Evolutionary conservation across 35 echinoderm and acorn worm species (phyloP).

Genomic region (Lytechinus variegatus): DNA sequence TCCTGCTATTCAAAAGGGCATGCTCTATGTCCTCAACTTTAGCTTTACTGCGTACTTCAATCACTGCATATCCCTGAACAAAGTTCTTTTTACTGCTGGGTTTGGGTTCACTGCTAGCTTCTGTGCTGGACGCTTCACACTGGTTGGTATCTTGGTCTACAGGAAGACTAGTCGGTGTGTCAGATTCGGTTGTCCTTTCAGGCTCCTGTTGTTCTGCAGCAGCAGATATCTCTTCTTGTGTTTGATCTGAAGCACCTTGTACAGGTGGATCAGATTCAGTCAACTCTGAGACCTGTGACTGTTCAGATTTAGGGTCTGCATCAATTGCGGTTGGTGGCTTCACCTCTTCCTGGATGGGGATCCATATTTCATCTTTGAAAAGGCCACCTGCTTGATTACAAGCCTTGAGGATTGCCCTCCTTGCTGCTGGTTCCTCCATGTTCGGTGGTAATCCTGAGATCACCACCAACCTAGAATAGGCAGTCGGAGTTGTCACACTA

Average conservation of each 20-base stretch:
- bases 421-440: constrained; percentile 64
- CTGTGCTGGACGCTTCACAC: not conserved
- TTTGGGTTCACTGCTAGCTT: constrained; percentile 28
- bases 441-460: constrained; percentile 75
- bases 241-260: not conserved
- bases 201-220: not conserved
- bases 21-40: constrained; percentile 75
- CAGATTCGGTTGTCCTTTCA: constrained; percentile 31
- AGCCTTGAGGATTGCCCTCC: constrained; percentile 62
- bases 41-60: constrained; percentile 76
- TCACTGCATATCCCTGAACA: constrained; percentile 75
- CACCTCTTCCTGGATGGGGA: constrained; percentile 67
- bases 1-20: constrained; percentile 68
- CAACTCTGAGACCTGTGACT: not conserved
- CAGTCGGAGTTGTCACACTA: constrained; percentile 42
- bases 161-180: not conserved
- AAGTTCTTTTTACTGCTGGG: constrained; percentile 31
- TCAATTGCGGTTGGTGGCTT: constrained; percentile 45
- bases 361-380: constrained; percentile 76
- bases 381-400: constrained; percentile 73
- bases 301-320: constrained; percentile 24
- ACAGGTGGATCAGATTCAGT: not conserved
- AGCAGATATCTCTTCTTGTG: not conserved
- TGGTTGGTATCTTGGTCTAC: not conserved
- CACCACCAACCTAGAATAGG: constrained; percentile 67